Conservation (phyloP, 2,888 invertebrate species). For the Lamellibrachia columna region DNA sequence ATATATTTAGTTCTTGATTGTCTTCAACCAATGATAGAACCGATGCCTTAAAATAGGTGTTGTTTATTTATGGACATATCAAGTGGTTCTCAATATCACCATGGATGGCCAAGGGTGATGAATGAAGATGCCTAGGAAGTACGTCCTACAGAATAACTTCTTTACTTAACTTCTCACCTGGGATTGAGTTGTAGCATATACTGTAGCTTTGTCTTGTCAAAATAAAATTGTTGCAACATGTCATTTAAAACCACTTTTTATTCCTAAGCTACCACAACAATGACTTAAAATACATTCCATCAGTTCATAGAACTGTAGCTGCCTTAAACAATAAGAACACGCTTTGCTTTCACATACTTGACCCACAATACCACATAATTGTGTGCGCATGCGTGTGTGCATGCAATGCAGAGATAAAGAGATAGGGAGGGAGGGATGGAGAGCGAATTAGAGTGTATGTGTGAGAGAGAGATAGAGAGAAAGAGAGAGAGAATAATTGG, state of each 20-base stretch:
- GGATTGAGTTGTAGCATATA: background rate
- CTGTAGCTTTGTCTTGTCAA: background rate
- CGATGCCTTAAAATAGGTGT: too few relatives aligned
- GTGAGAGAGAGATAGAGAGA: too few relatives aligned
- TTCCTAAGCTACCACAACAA: background rate
- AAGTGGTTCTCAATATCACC: background rate
- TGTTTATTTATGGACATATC: too few relatives aligned
- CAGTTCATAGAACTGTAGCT: background rate
- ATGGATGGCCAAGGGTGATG: background rate
- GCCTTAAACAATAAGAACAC: background rate
- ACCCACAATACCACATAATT: background rate
- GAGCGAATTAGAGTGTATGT: too few relatives aligned
- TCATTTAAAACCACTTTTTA: background rate
- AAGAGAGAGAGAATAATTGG: too few relatives aligned
- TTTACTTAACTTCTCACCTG: background rate
- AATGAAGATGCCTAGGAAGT: background rate
- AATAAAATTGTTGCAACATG: background rate
- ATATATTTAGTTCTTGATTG: too few relatives aligned
- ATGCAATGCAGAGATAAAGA: too few relatives aligned
- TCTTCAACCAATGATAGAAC: too few relatives aligned
- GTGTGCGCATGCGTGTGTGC: too few relatives aligned
- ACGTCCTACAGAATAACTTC: background rate
- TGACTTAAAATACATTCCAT: background rate
- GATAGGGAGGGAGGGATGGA: too few relatives aligned
- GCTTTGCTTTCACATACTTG: background rate